phyloP scores from a whole-genome alignment of 2,888 invertebrate species.

The Heliconius charithonia region DNA sequence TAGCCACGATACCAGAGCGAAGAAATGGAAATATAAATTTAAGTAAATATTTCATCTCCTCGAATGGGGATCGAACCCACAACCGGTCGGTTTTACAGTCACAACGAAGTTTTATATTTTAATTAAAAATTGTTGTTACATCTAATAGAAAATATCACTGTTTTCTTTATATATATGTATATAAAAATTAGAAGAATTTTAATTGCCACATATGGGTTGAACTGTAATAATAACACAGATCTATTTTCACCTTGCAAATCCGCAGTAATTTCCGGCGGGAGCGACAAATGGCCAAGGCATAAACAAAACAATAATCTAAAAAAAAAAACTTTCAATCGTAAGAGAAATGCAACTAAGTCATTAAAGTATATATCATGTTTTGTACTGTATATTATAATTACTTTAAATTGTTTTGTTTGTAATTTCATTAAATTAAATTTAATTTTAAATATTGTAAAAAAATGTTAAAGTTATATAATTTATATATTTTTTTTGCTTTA shows the following conservation, averaged over 20 bases:
- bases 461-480: no score
- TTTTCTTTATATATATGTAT: not conserved
- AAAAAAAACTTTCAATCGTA: not conserved
- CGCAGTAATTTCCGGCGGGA: constrained; percentile 20
- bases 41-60: no score
- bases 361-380: not conserved
- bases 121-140: no score
- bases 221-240: constrained; percentile 9
- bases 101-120: no score
- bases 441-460: no score
- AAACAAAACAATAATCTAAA: constrained; percentile 4
- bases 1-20: no score
- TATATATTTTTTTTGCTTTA: no score
- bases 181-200: not conserved
- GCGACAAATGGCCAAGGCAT: not conserved
- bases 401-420: not conserved
- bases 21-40: no score
- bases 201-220: not conserved
- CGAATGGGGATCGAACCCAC: no score
- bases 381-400: not conserved
- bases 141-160: no score
- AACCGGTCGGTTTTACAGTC: no score
- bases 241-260: constrained; percentile 26
- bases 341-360: constrained; percentile 13
- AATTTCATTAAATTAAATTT: no score